Conservation (phyloP, 2,113 vertebrate species). For the Dendrocopos noguchii region DNA sequence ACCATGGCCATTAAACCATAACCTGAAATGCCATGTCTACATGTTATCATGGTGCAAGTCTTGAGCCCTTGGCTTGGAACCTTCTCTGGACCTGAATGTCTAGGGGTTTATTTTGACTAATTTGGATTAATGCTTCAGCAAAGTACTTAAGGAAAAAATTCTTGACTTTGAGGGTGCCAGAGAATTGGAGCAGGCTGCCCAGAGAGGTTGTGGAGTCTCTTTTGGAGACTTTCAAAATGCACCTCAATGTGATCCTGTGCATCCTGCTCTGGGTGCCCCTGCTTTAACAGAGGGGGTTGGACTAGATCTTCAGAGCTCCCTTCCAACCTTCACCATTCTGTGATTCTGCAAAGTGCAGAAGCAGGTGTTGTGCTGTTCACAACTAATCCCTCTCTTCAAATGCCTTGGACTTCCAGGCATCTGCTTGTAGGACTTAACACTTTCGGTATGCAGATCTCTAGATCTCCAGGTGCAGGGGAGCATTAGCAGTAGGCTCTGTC, state of each 20-base stretch:
- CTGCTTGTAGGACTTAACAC: background rate
- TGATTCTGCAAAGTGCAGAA: background rate
- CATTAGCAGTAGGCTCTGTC: background rate
- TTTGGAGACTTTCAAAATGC: too few relatives aligned
- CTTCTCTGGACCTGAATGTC: background rate
- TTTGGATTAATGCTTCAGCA: background rate
- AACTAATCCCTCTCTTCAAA: background rate
- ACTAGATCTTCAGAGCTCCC: too few relatives aligned
- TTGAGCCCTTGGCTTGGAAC: background rate
- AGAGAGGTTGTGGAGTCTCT: too few relatives aligned
- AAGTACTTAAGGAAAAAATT: too few relatives aligned
- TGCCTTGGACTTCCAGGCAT: fast-evolving
- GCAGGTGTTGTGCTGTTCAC: background rate
- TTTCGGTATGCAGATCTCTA: background rate
- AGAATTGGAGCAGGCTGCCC: too few relatives aligned
- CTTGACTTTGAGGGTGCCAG: too few relatives aligned
- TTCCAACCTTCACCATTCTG: too few relatives aligned
- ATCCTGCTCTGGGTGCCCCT: too few relatives aligned
- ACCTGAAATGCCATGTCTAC: too few relatives aligned
- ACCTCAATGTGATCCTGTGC: too few relatives aligned
- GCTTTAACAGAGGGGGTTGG: too few relatives aligned
- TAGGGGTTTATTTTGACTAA: background rate
- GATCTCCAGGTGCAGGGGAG: fast-evolving
- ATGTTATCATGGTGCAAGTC: background rate
- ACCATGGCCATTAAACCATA: too few relatives aligned